Percentiles rank a stretch among this genome's conserved stretches.
Evolutionary conservation across 2,888 invertebrate species (phyloP).

Genomic region (Cepaea hortensis): DNA sequence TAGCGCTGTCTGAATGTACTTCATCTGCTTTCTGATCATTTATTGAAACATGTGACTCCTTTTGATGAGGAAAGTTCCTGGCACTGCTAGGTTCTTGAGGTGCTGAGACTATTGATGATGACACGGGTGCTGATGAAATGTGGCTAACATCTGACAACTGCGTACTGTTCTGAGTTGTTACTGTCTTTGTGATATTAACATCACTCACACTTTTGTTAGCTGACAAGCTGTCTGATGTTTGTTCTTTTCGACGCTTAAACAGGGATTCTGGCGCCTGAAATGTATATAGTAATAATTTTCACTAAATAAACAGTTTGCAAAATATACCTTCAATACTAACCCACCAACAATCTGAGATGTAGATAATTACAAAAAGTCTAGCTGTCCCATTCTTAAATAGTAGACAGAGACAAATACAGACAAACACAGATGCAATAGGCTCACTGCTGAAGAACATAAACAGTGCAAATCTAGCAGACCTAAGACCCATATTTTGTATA

Average conservation of each 20-base stretch:
- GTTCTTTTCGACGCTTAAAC: constrained; percentile 17
- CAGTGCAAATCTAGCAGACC: too few species aligned
- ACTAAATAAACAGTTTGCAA: neutral
- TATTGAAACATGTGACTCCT: neutral
- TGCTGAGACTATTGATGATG: neutral
- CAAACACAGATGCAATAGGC: too few species aligned
- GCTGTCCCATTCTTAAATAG: too few species aligned
- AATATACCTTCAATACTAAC: too few species aligned
- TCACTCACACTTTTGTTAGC: neutral
- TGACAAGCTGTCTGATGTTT: neutral
- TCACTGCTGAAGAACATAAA: too few species aligned
- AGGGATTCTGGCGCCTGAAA: constrained; percentile 16
- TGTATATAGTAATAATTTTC: neutral
- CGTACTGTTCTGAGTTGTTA: neutral
- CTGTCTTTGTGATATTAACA: neutral
- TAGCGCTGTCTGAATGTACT: neutral
- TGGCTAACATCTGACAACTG: neutral
- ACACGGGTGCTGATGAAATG: neutral
- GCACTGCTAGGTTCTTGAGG: neutral
- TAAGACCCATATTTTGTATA: too few species aligned
- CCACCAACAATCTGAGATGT: too few species aligned
- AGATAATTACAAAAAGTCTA: too few species aligned
- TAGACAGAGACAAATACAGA: too few species aligned
- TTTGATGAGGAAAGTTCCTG: neutral
- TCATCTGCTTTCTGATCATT: neutral